A percentile compares a stretch with the other conserved stretches of the same genome.
phyloP scores from a whole-genome alignment of 2,113 vertebrate genomes.

The Alces alces region DNA sequence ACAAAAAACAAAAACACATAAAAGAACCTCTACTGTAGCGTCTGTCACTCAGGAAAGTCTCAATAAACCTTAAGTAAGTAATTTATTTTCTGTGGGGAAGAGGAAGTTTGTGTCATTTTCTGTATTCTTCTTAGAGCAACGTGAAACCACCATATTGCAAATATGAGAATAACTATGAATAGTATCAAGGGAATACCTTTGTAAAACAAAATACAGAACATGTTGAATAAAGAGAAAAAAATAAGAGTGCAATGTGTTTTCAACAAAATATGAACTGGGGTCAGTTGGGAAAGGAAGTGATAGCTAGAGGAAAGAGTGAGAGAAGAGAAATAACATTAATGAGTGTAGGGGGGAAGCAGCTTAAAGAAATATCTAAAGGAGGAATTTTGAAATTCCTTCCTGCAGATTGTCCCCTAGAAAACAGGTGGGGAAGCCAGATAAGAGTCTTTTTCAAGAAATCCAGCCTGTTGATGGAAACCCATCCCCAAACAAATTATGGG shows the following conservation, averaged over 20 bases:
- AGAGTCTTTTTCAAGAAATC: neutral
- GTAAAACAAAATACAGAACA: neutral
- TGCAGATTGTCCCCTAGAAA: neutral
- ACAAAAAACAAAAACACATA: neutral
- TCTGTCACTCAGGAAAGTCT: neutral
- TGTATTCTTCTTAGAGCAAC: neutral
- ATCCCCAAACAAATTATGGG: neutral
- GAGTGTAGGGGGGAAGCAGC: neutral
- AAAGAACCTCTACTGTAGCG: neutral
- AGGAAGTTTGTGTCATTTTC: neutral
- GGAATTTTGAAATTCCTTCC: neutral
- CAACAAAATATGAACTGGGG: neutral
- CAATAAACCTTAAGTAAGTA: neutral
- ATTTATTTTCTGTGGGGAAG: neutral
- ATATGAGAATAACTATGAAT: neutral
- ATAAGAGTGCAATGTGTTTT: fast-evolving
- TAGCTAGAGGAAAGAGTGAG: neutral
- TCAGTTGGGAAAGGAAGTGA: neutral
- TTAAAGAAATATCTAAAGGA: neutral
- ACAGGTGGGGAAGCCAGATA: neutral
- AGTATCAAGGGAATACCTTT: neutral
- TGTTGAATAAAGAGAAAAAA: neutral
- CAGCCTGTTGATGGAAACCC: neutral
- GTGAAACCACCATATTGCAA: neutral
- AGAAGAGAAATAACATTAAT: neutral